Evolutionary conservation across 2,113 vertebrate genomes (phyloP).

Genomic region (Glaucomys volans): DNA sequence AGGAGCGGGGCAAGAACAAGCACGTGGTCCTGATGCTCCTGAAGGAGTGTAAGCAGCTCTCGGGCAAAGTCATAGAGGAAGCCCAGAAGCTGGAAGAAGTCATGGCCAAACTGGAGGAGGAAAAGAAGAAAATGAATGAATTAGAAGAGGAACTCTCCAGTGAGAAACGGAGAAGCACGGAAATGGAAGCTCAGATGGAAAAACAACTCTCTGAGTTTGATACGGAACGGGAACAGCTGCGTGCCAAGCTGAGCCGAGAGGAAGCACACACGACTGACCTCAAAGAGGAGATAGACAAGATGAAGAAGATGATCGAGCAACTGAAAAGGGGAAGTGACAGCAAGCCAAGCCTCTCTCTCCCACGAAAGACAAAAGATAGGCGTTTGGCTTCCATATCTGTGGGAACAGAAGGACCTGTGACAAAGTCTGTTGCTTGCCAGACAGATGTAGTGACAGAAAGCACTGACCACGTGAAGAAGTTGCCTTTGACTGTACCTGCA

Average conservation of each 20-base stretch:
- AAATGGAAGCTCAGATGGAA: conserved; percentile 95
- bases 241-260: conserved; percentile 95
- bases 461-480: conserved; percentile 91
- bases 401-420: conserved; percentile 90
- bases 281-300: conserved; percentile 92
- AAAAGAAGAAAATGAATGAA: conserved; percentile 88
- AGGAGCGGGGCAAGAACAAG: conserved; percentile 97
- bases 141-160: conserved; percentile 92
- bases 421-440: conserved; percentile 92
- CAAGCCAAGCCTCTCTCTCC: conserved; percentile 85
- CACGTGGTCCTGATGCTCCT: conserved; percentile 97
- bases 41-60: conserved; percentile 97
- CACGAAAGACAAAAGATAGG: conserved; percentile 86
- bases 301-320: conserved; percentile 95
- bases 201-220: conserved; percentile 98
- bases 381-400: conserved; percentile 89
- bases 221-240: conserved; percentile 96
- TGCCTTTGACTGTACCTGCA: conserved; percentile 90
- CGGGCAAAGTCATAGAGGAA: conserved; percentile 94
- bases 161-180: conserved; percentile 92
- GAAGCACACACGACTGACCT: conserved; percentile 90
- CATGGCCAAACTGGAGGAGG: conserved; percentile 92
- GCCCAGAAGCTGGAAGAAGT: conserved; percentile 94
- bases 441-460: conserved; percentile 87
- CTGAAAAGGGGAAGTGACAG: conserved; percentile 91